Evolutionary conservation across 2,888 invertebrate genomes (phyloP), one percentile per base, ranked within the genome.

Genomic region (Electrophaes corylata): DNA sequence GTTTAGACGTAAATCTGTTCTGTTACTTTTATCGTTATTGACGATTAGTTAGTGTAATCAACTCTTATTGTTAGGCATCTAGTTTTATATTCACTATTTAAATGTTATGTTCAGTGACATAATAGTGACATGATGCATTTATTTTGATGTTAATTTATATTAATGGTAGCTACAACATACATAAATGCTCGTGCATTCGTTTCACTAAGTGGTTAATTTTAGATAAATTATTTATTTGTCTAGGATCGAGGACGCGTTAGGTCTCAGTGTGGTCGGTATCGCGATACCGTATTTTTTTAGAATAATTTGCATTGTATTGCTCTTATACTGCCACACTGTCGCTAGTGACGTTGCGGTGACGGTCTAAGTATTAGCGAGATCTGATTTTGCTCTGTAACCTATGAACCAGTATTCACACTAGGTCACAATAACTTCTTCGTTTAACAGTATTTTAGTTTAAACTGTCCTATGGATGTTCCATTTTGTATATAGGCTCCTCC

Each of bases 121-220:
- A 84, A 86, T 84, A 88, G 91, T 91, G 88, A 90, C 90, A 81
- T 88, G 89, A 90, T 91, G 91, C 91, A 91, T 91, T 91, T 91
- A 91, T 91, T 89, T 89, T 73, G 84, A 87, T 88, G 88, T 88
- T 91, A 90, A 88, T 89, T 90, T 88, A 88, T 86, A 81, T 80
- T 90, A 89, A 88, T 86, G 86, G 85, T 90, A 91, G 88, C 88
- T 88, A 88, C 86, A 88, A 88, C 83, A 86, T 83, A 78, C 40
- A 59, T 87, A 85, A 88, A 88, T 88, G 87, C 89, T 88, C 87
- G 84, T 84, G 86, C 84, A 77, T 84, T 79, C 75, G 73, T 80
- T 84, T 84, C 86, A 83, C 78, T 85, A 82, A 84, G 85, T 81
- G 80, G 78, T 82, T 87, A 85, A 83, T 84, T 78, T 78, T 86